These are phyloP conservation scores for Apodemia hepburni DNA, from an alignment of 2,888 invertebrate species.

Conservation along the genomic window DNA sequence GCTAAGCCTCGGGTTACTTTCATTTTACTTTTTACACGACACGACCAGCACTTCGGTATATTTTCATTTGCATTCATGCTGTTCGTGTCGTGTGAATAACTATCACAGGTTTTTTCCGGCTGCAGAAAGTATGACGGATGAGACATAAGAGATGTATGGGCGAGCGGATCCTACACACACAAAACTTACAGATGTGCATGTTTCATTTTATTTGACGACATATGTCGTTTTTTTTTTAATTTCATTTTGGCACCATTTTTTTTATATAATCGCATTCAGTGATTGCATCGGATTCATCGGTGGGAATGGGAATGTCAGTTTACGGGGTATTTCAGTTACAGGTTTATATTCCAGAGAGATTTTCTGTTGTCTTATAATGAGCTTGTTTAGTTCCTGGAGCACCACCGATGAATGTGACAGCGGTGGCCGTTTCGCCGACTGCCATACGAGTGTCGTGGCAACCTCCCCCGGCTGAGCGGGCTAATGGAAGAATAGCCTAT, in stretches of 20 bases:
- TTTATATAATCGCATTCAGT: slow-evolving; percentile 73
- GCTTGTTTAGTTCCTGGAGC: slow-evolving; percentile 94
- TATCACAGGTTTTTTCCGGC: slow-evolving; percentile 57
- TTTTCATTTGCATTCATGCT: slow-evolving; percentile 31
- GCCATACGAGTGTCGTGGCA: slow-evolving; percentile 95
- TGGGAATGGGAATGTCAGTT: slow-evolving; percentile 17
- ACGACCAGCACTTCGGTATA: slow-evolving; percentile 41
- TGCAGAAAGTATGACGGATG: slow-evolving; percentile 65
- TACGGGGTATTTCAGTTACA: slow-evolving; percentile 54
- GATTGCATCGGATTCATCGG: slow-evolving; percentile 66
- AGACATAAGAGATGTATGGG: slow-evolving; percentile 64
- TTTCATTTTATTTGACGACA: slow-evolving; percentile 49
- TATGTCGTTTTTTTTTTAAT: slow-evolving; percentile 44
- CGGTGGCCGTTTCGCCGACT: slow-evolving; percentile 92
- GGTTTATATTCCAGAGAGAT: slow-evolving; percentile 34
- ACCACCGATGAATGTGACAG: slow-evolving; percentile 96
- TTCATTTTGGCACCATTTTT: slow-evolving; percentile 38
- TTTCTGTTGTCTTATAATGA: slow-evolving; percentile 44
- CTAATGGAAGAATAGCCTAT: slow-evolving; percentile 96
- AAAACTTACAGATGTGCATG: slow-evolving; percentile 57
- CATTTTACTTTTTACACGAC: slow-evolving; percentile 46
- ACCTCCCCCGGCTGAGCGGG: slow-evolving; percentile 93
- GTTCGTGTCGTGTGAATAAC: slow-evolving; percentile 55
- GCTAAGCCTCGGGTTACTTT: slow-evolving; percentile 48
- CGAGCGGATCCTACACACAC: slow-evolving; percentile 67